Base-by-base conservation (phyloP, 2,888 invertebrate genomes). In the Tillus elongatus region DNA sequence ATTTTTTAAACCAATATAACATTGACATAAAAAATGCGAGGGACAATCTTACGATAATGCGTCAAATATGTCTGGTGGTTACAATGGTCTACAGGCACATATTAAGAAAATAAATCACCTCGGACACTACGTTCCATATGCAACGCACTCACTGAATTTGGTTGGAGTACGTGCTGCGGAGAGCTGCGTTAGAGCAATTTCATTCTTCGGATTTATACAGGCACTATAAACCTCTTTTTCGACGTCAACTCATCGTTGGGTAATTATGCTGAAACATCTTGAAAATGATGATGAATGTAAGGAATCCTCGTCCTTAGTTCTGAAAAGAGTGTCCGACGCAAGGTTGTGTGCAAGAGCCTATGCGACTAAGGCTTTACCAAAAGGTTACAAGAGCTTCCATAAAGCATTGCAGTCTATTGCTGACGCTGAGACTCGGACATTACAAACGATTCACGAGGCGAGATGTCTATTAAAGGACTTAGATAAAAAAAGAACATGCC, bases 301-400 rank as follows among this genome's bases (percentile, higher is more conserved):
- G 24, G n/a, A n/a, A n/a, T n/a, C n/a, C n/a, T n/a, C n/a, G n/a
- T 8, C 24, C n/a, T 19, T 19, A 19, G 24, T 19, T 19, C 24
- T n/a, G n/a, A 19, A 19, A 19, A 19, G 24, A 19, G n/a, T 19
- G n/a, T 8, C 24, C 6, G 24, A 8, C 6, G n/a, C 24, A 19
- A 19, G 24, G 24, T 19, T 6, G 24, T 19, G 6, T 19, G 24
- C 24, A 19, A 19, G 24, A 47, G 47, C 37, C n/a, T 6, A 19
- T 19, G 24, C 24, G n/a, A 8, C 6, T n/a, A 19, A 19, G 24
- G 24, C 24, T 19, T n/a, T 19, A 8, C 6, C 6, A 19, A 19
- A 8, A 19, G 24, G 24, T n/a, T 19, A 19, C n/a, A n/a, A 19
- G 6, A 8, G 6, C 6, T 19, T 19, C n/a, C 6, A 19, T 8